Evolutionary conservation across 2,888 invertebrate species (phyloP).

Genomic region (Gerris lacustris): DNA sequence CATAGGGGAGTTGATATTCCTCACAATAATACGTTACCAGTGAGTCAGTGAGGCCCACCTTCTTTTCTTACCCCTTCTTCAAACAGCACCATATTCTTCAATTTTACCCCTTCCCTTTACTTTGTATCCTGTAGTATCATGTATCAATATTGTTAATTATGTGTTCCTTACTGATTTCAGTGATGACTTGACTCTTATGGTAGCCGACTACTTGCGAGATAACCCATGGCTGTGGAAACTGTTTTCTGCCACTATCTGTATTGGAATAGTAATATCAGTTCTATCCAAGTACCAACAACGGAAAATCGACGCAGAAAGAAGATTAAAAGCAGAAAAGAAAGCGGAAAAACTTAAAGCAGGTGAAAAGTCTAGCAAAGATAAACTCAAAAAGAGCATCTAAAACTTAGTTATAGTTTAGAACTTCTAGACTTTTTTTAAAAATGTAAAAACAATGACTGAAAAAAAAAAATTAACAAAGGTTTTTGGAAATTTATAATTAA

Average conservation of each 20-base stretch:
- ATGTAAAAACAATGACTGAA: no score
- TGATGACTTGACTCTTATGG: slow-evolving; percentile 47
- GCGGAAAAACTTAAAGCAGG: slow-evolving; percentile 15
- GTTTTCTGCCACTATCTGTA: slow-evolving; percentile 30
- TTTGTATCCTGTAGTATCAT: no score
- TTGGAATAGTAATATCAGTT: slow-evolving; percentile 17
- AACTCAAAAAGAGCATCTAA: slow-evolving; percentile 14
- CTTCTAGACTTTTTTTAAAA: not conserved
- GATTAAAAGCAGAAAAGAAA: slow-evolving; percentile 17
- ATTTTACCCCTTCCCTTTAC: no score
- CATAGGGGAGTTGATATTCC: no score
- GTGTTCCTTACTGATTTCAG: slow-evolving; percentile 38
- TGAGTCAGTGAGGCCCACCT: no score
- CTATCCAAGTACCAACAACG: slow-evolving; percentile 1
- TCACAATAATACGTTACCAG: no score
- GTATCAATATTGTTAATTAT: no score
- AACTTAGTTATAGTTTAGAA: not conserved
- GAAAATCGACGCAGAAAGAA: not conserved
- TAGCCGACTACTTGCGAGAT: slow-evolving; percentile 44
- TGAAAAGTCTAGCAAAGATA: slow-evolving; percentile 17
- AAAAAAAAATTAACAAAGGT: no score
- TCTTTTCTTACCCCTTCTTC: no score
- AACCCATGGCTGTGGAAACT: slow-evolving; percentile 46
- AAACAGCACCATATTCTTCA: no score
- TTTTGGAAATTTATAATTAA: no score